Evolutionary conservation across 2,797 vertebrate species (phyloP).

Genomic region (Pseudomugil gertrudae): DNA sequence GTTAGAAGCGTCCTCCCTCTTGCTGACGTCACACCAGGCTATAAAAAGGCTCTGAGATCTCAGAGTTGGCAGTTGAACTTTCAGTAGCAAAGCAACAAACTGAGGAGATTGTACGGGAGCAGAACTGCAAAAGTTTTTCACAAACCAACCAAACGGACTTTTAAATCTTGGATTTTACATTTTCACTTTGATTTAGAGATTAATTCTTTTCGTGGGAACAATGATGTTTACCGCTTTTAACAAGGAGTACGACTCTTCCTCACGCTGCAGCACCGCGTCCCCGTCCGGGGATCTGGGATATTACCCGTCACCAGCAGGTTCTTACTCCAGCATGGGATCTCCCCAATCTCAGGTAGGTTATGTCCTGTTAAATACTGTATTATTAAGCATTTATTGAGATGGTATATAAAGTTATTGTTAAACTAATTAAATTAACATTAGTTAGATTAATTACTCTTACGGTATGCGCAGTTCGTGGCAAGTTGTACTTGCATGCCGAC

Average conservation of each 20-base stretch:
- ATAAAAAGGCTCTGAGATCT: slow-evolving; percentile 55
- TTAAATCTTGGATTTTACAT: slow-evolving; percentile 31
- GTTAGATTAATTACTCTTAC: neutral
- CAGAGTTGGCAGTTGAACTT: slow-evolving; percentile 69
- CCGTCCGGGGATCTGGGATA: slow-evolving; percentile 87
- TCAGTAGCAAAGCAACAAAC: slow-evolving; percentile 16
- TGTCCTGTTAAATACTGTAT: slow-evolving; percentile 27
- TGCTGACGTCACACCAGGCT: slow-evolving; percentile 49
- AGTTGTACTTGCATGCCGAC: slow-evolving; percentile 15
- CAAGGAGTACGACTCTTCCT: slow-evolving; percentile 91
- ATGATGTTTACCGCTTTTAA: slow-evolving; percentile 92
- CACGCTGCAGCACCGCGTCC: slow-evolving; percentile 95
- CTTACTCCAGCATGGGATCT: slow-evolving; percentile 91
- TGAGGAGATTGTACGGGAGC: neutral
- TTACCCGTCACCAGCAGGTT: slow-evolving; percentile 89
- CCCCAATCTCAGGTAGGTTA: slow-evolving; percentile 88
- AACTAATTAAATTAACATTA: neutral
- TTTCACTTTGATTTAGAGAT: slow-evolving; percentile 37
- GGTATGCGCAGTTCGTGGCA: neutral
- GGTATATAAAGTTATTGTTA: neutral
- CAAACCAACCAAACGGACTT: slow-evolving; percentile 42
- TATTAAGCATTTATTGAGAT: neutral
- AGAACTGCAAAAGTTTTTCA: slow-evolving; percentile 10
- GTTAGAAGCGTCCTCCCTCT: neutral
- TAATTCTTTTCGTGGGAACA: slow-evolving; percentile 18